Conservation (phyloP, 2,113 vertebrate species). For the Nannobrachium achirus region DNA sequence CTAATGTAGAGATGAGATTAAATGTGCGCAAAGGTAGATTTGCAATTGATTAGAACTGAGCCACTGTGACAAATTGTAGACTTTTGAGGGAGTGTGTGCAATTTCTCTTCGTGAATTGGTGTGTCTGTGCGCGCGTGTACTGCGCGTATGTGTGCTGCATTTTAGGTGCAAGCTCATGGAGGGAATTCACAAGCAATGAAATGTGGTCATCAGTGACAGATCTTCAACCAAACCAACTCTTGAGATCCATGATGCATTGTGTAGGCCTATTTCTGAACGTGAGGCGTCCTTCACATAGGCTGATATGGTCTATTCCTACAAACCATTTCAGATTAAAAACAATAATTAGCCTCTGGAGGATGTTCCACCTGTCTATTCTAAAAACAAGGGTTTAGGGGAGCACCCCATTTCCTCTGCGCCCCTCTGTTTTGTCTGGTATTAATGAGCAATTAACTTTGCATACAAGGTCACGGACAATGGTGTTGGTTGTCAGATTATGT, state of each 20-base stretch:
- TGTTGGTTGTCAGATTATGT: conserved; percentile 78
- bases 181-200: not conserved
- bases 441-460: conserved; percentile 81
- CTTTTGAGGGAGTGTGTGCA: conserved; percentile 63
- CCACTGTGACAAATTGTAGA: conserved; percentile 71
- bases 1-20: conserved; percentile 78
- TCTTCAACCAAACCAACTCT: conserved; percentile 25
- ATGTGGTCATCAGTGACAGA: conserved; percentile 22
- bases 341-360: conserved; percentile 23
- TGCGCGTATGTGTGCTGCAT: not conserved
- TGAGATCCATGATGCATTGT: conserved; percentile 11
- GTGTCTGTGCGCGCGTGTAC: conserved; percentile 15
- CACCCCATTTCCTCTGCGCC: conserved; percentile 68
- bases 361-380: conserved; percentile 57
- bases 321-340: conserved; percentile 25
- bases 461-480: conserved; percentile 75
- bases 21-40: conserved; percentile 71
- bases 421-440: conserved; percentile 75
- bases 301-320: not conserved
- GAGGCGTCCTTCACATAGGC: no score
- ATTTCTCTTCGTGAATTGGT: conserved; percentile 15
- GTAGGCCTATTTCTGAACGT: no score
- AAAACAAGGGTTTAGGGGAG: conserved; percentile 55
- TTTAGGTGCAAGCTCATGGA: not conserved
- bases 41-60: conserved; percentile 74